Evolutionary conservation across 2,797 vertebrate genomes (phyloP), one percentile per base, ranked within the genome.

Genomic region (Sebastes matsubarae): DNA sequence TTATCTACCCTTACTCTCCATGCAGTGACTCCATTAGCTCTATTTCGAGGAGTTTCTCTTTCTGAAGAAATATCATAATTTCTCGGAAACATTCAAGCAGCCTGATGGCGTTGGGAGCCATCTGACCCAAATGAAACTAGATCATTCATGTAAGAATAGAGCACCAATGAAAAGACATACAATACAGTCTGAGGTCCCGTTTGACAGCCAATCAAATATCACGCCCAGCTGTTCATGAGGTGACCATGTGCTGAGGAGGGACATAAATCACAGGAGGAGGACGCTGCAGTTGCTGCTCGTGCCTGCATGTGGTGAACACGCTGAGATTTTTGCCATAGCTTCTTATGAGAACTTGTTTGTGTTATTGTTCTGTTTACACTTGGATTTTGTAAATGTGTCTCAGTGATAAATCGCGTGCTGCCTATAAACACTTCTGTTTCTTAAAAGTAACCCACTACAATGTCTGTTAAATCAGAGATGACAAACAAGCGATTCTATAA

Each of bases 201-300:
- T 78, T 81, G 85, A 92, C 87, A 86, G 74, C 90, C 88, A 92
- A 88, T 94, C 92, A 93, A 82, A 91, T 88, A 73, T 87, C 84
- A 82, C 59, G 29, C 77, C 91, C 95, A 95, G 94, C 94, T 95
- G 95, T 94, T 92, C 84, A 73, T 29, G 80, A 88, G 86, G 83
- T 85, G 89, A 92, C 84, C 92, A 91, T 91, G 88, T 94, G 92
- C 86, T 74, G 78, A 82, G 70, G 79, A 82, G 27, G 61, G 68
- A 77, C 83, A 91, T 95, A 92, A 94, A 95, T 95, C 93, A 93
- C 76, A 6, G 73, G 74, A 64, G 42, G 81, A 81, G 55, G 87
- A 90, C 83, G 5, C 81, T 77, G 70, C 94, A 94, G 94, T 94
- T 94, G 93, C 85, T 80, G 83, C 77, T 46, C 5, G 27, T 80